Percentiles rank a stretch among this genome's conserved stretches.
Conservation (phyloP, 2,797 vertebrate genomes). For the Jordanella pulchra region DNA sequence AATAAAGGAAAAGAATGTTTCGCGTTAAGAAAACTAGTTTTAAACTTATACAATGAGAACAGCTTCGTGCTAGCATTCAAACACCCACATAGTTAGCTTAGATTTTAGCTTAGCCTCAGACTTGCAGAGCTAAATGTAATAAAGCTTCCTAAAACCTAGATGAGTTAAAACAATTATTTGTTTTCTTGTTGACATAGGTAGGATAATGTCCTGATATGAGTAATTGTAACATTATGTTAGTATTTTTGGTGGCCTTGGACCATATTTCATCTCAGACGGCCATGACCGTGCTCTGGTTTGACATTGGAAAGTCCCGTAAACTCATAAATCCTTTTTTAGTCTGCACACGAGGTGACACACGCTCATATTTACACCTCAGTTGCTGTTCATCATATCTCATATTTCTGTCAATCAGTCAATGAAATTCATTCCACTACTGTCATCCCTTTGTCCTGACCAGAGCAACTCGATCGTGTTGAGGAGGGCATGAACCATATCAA, state of each 20-base stretch:
- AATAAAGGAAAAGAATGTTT: neutral
- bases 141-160: neutral
- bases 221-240: no score
- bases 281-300: conserved; percentile 1
- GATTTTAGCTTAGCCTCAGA: neutral
- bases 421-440: conserved; percentile 99
- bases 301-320: neutral
- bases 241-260: neutral
- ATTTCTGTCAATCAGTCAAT: conserved; percentile 88
- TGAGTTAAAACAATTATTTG: neutral
- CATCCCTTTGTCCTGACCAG: conserved; percentile 99
- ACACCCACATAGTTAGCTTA: neutral
- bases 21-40: neutral
- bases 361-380: conserved; percentile 26
- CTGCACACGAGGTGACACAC: conserved; percentile 9
- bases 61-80: neutral
- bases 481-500: conserved; percentile 99
- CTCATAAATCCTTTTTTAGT: neutral
- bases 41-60: neutral
- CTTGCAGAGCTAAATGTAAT: neutral
- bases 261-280: conserved; percentile 20
- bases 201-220: neutral
- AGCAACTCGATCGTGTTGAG: conserved; percentile 99
- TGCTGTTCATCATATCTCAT: conserved; percentile 86
- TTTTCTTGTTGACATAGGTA: neutral